Percentiles rank a stretch among this genome's conserved stretches.
Conservation (phyloP, 2,888 invertebrate genomes). For the Drosophila kuntzei region DNA sequence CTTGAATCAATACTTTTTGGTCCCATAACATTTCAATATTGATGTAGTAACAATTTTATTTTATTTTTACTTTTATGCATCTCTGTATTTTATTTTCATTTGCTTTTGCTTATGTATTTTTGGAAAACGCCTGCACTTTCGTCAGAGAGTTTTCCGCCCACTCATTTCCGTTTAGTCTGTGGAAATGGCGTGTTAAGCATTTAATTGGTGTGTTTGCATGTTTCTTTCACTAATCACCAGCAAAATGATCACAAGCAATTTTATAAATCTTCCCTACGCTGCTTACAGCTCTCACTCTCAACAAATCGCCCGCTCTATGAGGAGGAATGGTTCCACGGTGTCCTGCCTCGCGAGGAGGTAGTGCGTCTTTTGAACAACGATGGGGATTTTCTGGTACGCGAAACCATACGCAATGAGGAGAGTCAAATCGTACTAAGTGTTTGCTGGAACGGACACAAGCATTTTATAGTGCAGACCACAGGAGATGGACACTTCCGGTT, state of each 20-base stretch:
- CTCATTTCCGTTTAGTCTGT: conserved; percentile 63
- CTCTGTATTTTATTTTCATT: conserved; percentile 33
- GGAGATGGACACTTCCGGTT: conserved; percentile 96
- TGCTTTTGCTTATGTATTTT: conserved; percentile 25
- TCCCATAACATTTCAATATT: conserved; percentile 25
- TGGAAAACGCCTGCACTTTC: conserved; percentile 57
- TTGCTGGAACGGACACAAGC: conserved; percentile 98
- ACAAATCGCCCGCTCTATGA: conserved; percentile 91
- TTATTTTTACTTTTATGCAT: conserved; percentile 31
- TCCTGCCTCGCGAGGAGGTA: conserved; percentile 97
- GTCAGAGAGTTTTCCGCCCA: conserved; percentile 60
- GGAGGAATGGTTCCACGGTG: conserved; percentile 99
- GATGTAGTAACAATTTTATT: conserved; percentile 44
- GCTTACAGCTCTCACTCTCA: conserved; percentile 84
- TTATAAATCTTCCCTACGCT: conserved; percentile 2
- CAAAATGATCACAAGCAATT: background rate
- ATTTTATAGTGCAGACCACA: conserved; percentile 98
- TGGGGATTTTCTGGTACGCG: conserved; percentile 97
- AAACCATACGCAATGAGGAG: conserved; percentile 96
- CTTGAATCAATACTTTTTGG: conserved; percentile 45
- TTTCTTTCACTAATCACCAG: conserved; percentile 46
- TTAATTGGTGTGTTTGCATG: conserved; percentile 58
- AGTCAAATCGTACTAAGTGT: conserved; percentile 97
- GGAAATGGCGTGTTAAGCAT: conserved; percentile 58
- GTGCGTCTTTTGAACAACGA: conserved; percentile 95